Evolutionary conservation across 2,797 vertebrate genomes (phyloP), one percentile per base, ranked within the genome.

Genomic region (Cossypha caffra): DNA sequence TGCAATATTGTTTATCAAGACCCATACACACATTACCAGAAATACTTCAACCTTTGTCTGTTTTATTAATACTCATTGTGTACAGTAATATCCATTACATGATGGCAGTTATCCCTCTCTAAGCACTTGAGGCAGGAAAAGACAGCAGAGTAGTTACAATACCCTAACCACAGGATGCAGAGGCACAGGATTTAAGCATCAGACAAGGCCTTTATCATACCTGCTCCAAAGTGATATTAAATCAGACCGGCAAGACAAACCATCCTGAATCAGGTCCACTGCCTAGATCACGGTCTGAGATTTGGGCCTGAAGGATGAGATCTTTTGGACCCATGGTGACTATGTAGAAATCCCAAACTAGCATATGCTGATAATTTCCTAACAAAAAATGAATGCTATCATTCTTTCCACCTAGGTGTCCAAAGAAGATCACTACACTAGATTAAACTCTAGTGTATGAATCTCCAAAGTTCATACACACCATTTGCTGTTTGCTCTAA

Each of bases 221-320:
- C 9, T 37, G 47, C 55, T 59, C 17, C 55, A 79, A 78, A 12
- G 9, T 42, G 13, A 45, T 25, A 64, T 1, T 61, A 48, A 77
- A 77, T 63, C 11, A 66, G 24, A 73, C 14, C 29, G 10, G 25
- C 55, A 79, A 62, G 9, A 75, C 20, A 82, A 83, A 82, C 13
- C 38, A 11, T 33, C 17, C 35, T 40, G 21, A 78, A 68, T 47
- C 13, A 83, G 15, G 40, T 13, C 31, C 12, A 45, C 7, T 4
- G 3, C 9, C 33, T 43, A 83, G 23, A 67, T 51, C 45, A 76
- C 0, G 0, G 16, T 43, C 10, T 15, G 57, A 71, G 42, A 54
- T 19, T 37, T 40, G 26, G 16, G 7, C 33, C 12, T 68, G 28
- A 84, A 37, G 20, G 8, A 40, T 51, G n/a, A 31, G 5, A 9